Percentiles rank a stretch among this genome's conserved stretches.
phyloP scores from a whole-genome alignment of 2,113 vertebrate species.

The Cyprinodon brontotheroides region DNA sequence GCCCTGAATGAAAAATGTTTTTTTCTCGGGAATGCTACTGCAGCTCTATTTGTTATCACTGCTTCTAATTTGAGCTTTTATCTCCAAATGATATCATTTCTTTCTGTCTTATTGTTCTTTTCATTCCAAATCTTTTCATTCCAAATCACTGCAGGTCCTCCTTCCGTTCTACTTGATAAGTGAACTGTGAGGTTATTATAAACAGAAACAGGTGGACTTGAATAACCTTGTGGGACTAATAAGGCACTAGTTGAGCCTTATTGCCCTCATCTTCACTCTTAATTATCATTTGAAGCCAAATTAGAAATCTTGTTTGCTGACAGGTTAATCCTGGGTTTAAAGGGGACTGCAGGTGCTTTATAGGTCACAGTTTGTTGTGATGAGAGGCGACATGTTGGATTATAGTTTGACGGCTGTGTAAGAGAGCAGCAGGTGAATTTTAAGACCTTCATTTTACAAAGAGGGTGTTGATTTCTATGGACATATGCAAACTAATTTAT shows the following conservation, averaged over 20 bases:
- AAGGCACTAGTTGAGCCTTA: conserved; percentile 56
- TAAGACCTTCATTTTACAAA: neutral
- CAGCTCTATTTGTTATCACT: neutral
- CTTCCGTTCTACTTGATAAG: conserved; percentile 6
- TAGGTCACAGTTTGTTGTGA: conserved; percentile 29
- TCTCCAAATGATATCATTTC: neutral
- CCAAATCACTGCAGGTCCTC: neutral
- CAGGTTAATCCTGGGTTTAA: conserved; percentile 61
- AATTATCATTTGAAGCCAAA: conserved; percentile 28
- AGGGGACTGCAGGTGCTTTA: conserved; percentile 41
- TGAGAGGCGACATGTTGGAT: conserved; percentile 37
- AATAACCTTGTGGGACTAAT: conserved; percentile 46
- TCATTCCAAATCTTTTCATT: neutral
- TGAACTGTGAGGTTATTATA: conserved; percentile 37
- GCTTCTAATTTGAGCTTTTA: neutral
- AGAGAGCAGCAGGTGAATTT: neutral
- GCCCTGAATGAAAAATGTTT: too few species aligned
- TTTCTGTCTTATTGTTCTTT: too few species aligned
- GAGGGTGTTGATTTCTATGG: neutral
- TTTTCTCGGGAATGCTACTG: neutral
- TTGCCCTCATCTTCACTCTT: conserved; percentile 53
- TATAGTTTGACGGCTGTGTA: conserved; percentile 43
- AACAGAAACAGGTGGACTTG: conserved; percentile 20
- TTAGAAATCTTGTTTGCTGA: conserved; percentile 50
- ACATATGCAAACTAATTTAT: neutral